Evolutionary conservation across 2,113 vertebrate genomes (phyloP).

Genomic region (Muntiacus reevesi): DNA sequence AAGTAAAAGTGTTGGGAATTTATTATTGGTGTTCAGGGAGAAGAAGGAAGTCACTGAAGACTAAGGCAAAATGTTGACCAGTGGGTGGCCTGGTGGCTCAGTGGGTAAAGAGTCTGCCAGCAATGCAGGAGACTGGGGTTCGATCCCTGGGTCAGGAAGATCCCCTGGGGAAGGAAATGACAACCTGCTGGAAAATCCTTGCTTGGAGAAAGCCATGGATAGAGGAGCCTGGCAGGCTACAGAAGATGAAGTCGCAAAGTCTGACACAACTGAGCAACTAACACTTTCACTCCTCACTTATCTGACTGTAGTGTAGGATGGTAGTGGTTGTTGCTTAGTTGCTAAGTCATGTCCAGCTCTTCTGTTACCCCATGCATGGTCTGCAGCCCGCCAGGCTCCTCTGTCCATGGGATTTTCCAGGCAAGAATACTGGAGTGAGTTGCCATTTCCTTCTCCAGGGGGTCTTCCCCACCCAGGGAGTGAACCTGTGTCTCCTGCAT

Average conservation of each 20-base stretch:
- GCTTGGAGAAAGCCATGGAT: neutral
- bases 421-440: neutral
- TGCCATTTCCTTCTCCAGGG: neutral
- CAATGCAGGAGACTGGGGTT: neutral
- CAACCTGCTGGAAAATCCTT: neutral
- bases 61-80: neutral
- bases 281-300: neutral
- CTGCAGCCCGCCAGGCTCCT: neutral
- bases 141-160: neutral
- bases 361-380: neutral
- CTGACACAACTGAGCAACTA: neutral
- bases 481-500: neutral
- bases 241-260: neutral
- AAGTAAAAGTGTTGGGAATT: neutral
- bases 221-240: neutral
- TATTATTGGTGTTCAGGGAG: neutral
- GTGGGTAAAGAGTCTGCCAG: neutral
- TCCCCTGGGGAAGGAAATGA: neutral
- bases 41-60: neutral
- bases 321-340: neutral
- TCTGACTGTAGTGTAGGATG: neutral
- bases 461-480: neutral
- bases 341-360: neutral
- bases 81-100: neutral
- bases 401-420: neutral